A percentile compares a stretch with the other conserved stretches of the same genome.
phyloP scores from a whole-genome alignment of 2,888 invertebrate species.

The Drosophila recens region DNA sequence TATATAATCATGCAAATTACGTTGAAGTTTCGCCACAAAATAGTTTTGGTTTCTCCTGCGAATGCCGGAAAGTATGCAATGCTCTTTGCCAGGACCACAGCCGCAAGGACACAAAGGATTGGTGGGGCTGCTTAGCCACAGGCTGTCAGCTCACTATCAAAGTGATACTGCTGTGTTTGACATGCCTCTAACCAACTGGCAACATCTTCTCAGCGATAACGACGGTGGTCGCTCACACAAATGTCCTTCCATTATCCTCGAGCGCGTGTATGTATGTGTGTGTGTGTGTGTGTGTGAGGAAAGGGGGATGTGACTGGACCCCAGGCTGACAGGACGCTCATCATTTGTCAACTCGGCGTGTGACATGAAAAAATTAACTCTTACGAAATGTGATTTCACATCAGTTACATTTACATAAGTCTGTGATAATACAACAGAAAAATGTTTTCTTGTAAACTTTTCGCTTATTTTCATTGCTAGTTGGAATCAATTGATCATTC shows the following conservation, averaged over 20 bases:
- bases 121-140: conserved; percentile 19
- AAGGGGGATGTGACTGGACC: conserved; percentile 1
- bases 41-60: conserved; percentile 35
- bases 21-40: conserved; percentile 28
- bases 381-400: conserved; percentile 8
- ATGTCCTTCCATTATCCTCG: conserved; percentile 26
- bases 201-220: conserved; percentile 49
- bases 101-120: conserved; percentile 40
- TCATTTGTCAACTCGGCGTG: conserved; percentile 67
- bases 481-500: background rate
- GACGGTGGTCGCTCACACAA: conserved; percentile 41
- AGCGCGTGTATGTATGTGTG: background rate
- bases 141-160: conserved; percentile 54
- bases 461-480: conserved; percentile 1
- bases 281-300: background rate
- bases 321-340: conserved; percentile 37
- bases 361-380: conserved; percentile 23
- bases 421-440: background rate
- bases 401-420: conserved; percentile 8
- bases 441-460: background rate
- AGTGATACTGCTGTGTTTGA: conserved; percentile 41
- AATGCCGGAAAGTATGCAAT: conserved; percentile 9
- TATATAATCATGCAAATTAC: conserved; percentile 37
- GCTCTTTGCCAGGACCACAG: background rate
- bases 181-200: conserved; percentile 31